phyloP scores from a whole-genome alignment of 2,113 vertebrate species.

The Pachyramphus minor region DNA sequence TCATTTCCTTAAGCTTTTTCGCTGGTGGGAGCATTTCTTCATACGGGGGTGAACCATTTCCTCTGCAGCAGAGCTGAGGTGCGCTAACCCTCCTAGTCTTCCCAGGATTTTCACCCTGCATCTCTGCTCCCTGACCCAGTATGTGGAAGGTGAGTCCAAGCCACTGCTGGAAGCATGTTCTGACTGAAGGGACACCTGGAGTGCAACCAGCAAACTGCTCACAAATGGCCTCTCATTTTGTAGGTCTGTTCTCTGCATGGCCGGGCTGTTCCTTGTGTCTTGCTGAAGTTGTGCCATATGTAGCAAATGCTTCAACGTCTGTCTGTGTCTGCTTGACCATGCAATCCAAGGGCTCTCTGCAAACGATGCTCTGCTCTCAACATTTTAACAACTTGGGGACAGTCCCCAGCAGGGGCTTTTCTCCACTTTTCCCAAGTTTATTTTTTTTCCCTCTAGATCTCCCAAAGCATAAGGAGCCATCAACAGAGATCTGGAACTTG shows the following conservation, averaged over 20 bases:
- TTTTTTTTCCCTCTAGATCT: not conserved
- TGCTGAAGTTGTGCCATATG: conserved; percentile 52
- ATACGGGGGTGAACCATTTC: not conserved
- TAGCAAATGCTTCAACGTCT: conserved; percentile 57
- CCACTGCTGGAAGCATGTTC: conserved; percentile 32
- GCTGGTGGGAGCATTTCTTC: rapidly evolving
- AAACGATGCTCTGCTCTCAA: not conserved
- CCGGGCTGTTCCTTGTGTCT: conserved; percentile 10
- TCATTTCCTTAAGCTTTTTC: not conserved
- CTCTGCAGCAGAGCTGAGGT: not conserved
- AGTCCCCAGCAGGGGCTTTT: not conserved
- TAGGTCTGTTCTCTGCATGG: conserved; percentile 59
- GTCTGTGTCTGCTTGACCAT: conserved; percentile 20
- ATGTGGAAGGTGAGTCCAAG: not conserved
- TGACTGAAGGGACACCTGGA: conserved; percentile 48
- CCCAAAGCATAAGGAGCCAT: not conserved
- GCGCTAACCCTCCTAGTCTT: not conserved
- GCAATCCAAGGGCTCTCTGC: not conserved
- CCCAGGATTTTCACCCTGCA: not conserved
- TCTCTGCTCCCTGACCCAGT: not conserved
- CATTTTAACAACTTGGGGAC: not conserved
- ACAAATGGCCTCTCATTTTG: not conserved
- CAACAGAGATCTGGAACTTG: not conserved
- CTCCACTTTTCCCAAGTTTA: not conserved
- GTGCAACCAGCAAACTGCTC: conserved; percentile 40